A percentile compares a stretch with the other conserved stretches of the same genome.
Evolutionary conservation across 2,888 invertebrate genomes (phyloP).

Genomic region (Cotesia congregata): DNA sequence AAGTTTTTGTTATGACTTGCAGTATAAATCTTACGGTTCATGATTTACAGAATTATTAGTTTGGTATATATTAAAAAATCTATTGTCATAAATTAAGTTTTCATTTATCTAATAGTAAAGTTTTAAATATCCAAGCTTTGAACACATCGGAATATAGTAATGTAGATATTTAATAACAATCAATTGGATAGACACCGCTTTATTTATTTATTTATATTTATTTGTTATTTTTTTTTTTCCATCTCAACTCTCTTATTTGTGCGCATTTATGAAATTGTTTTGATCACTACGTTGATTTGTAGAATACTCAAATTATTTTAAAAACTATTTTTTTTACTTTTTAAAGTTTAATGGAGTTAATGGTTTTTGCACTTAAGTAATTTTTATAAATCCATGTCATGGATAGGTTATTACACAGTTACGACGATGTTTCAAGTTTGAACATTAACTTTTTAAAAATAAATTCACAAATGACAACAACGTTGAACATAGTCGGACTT

Average conservation of each 20-base stretch:
- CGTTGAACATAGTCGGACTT: slow-evolving; percentile 4
- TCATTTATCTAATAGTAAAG: slow-evolving; percentile 15
- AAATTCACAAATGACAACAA: slow-evolving; percentile 8
- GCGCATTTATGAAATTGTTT: slow-evolving; percentile 17
- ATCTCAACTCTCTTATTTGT: slow-evolving; percentile 10
- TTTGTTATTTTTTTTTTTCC: slow-evolving; percentile 3
- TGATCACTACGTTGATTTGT: slow-evolving; percentile 11
- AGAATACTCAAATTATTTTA: not conserved
- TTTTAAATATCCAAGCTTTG: slow-evolving; percentile 59
- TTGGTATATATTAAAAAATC: not conserved
- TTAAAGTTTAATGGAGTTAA: slow-evolving; percentile 35
- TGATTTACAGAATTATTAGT: not conserved
- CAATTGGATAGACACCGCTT: not conserved
- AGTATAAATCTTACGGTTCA: not conserved
- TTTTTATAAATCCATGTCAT: slow-evolving; percentile 12
- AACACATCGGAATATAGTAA: slow-evolving; percentile 61
- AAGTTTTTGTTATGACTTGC: not conserved
- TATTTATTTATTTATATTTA: not conserved
- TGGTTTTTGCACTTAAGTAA: slow-evolving; percentile 12
- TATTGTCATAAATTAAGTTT: slow-evolving; percentile 6
- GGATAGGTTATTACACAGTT: not conserved
- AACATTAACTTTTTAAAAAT: not conserved
- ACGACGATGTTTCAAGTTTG: not conserved
- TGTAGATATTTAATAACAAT: slow-evolving; percentile 28
- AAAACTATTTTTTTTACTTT: slow-evolving; percentile 12